Base-by-base conservation (phyloP, 2,797 vertebrate genomes). In the Galago senegalensis region DNA sequence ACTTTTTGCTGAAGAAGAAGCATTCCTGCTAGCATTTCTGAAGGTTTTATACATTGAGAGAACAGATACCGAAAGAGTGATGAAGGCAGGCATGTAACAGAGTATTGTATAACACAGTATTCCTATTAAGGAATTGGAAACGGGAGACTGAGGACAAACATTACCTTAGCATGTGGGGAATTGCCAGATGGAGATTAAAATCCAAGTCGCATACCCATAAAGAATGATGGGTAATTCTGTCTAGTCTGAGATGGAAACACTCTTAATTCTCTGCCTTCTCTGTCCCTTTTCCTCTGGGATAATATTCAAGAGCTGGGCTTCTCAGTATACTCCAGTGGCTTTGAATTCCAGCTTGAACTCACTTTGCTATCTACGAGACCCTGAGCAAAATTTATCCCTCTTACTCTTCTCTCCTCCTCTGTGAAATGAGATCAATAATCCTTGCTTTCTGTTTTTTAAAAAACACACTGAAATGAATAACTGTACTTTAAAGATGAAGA, bases 101-200 rank as follows among this genome's bases (percentile, higher is more conserved):
- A 25, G 21, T 21, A 31, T 77, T 53, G 69, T 2, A 92, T 40
- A 82, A 93, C 80, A 16, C 12, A 49, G 49, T 17, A 53, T 3
- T 53, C 49, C 13, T 94, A 77, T 23, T 95, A 31, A 89, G 88
- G 25, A 93, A 63, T 61, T 91, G 7, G 43, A 73, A 23, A 85
- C 27, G 67, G 10, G 56, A 17, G 4, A 61, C 2, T 31, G 67
- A 83, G 31, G 17, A 18, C 23, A 56, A 70, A 81, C 67, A 82
- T 61, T 27, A 81, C 56, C 89, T 84, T 85, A 65, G 23, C 37
- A 58, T 17, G 65, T 17, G 31, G 14, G 27, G n/a, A 73, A 95
- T 34, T 80, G 20, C 43, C 60, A 81, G 83, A 87, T 63, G 7
- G 34, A 95, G 67, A 91, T 69, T 72, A 70, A 95, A 89, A 96